Conservation (phyloP, 2,797 vertebrate species). For the Diplodus sargus region DNA sequence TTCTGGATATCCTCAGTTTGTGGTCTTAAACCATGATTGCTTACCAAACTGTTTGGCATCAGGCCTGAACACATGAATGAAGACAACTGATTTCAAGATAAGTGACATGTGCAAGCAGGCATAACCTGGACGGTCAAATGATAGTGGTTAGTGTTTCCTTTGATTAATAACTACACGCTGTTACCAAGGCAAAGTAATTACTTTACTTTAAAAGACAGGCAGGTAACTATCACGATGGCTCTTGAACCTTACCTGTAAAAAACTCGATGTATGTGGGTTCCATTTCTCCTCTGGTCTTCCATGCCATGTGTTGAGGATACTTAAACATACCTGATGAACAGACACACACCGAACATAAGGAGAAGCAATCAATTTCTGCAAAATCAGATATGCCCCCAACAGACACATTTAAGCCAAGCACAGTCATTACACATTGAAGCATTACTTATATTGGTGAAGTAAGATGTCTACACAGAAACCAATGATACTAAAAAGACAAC, state of each 20-base stretch:
- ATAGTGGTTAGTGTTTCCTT: conserved; percentile 37
- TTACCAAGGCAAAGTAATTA: conserved; percentile 47
- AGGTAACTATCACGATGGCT: conserved; percentile 20
- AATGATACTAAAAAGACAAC: no score
- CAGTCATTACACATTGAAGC: no score
- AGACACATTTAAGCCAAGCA: neutral
- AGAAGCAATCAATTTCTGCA: neutral
- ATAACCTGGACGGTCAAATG: conserved; percentile 40
- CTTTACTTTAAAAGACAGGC: conserved; percentile 44
- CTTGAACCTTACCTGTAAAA: conserved; percentile 91
- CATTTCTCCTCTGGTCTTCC: conserved; percentile 99
- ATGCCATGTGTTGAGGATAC: conserved; percentile 99
- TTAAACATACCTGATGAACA: conserved; percentile 95
- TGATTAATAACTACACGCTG: conserved; percentile 51
- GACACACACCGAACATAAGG: neutral
- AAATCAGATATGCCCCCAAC: neutral
- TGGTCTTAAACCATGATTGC: neutral
- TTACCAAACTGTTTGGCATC: neutral
- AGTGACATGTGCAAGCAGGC: conserved; percentile 35
- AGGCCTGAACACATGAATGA: conserved; percentile 4
- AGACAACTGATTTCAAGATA: neutral
- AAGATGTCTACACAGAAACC: no score
- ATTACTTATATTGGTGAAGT: no score
- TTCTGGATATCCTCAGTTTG: neutral
- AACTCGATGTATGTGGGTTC: conserved; percentile 99